Percentiles rank a stretch among this genome's conserved stretches.
phyloP scores from a whole-genome alignment of 2,797 vertebrate genomes.

The Lutjanus argentimaculatus region DNA sequence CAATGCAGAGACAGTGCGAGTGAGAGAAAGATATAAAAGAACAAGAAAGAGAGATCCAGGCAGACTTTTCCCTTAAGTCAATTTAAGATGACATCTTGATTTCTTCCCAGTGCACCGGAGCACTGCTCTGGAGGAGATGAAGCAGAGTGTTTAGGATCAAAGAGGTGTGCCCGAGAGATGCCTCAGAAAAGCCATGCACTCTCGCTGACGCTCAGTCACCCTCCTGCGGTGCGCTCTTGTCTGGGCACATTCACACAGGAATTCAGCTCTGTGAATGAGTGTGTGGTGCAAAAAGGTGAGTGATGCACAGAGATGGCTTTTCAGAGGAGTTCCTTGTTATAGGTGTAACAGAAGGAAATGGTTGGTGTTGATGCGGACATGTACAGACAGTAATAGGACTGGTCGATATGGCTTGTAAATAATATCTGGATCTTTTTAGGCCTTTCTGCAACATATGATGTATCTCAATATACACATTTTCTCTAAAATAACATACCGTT shows the following conservation, averaged over 20 bases:
- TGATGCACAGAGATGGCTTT: conserved; percentile 39
- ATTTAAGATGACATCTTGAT: conserved; percentile 88
- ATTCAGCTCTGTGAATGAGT: conserved; percentile 41
- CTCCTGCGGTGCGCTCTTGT: conserved; percentile 67
- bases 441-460: too few species aligned
- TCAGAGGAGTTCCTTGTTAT: conserved; percentile 21
- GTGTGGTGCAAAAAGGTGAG: conserved; percentile 32
- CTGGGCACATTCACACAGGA: conserved; percentile 61
- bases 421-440: too few species aligned
- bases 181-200: conserved; percentile 72
- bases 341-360: conserved; percentile 39
- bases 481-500: too few species aligned
- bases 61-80: conserved; percentile 81
- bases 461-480: too few species aligned
- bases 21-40: conserved; percentile 72
- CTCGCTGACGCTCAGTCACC: conserved; percentile 69
- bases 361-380: conserved; percentile 12
- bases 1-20: conserved; percentile 62
- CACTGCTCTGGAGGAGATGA: conserved; percentile 78
- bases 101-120: conserved; percentile 77
- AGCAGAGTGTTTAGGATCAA: conserved; percentile 85
- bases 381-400: too few species aligned
- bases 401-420: too few species aligned
- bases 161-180: conserved; percentile 74
- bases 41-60: conserved; percentile 77